phyloP scores from a whole-genome alignment of 1,140 invertebrate genomes.

The Dendrolimus punctatus region DNA sequence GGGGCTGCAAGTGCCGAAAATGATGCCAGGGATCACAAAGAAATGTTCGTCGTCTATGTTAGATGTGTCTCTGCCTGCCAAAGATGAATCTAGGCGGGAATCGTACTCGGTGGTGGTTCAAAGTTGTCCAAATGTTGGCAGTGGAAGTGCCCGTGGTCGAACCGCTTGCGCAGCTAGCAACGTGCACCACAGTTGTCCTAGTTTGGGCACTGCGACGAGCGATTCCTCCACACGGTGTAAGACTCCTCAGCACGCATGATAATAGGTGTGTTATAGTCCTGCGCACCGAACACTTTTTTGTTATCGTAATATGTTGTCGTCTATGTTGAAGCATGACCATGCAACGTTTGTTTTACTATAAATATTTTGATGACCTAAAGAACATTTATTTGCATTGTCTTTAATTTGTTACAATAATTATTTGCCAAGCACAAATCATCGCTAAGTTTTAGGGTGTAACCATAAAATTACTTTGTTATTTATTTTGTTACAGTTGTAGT shows the following conservation, averaged over 20 bases:
- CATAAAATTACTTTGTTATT: no score
- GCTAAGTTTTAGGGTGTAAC: no score
- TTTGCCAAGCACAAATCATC: no score
- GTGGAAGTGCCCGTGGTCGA: slow-evolving; percentile 11
- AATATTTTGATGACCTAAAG: slow-evolving; percentile 1
- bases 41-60: slow-evolving; percentile 22
- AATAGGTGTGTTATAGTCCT: slow-evolving; percentile 57
- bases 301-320: slow-evolving; percentile 21
- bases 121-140: slow-evolving; percentile 49
- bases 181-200: slow-evolving; percentile 64
- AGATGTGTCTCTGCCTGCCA: slow-evolving; percentile 15
- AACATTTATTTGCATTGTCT: no score
- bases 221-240: slow-evolving; percentile 33
- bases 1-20: slow-evolving; percentile 16
- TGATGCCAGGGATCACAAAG: slow-evolving; percentile 13
- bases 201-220: slow-evolving; percentile 10
- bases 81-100: slow-evolving; percentile 8
- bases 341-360: slow-evolving; percentile 10
- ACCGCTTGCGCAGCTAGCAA: slow-evolving; percentile 59
- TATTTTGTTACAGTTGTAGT: no score
- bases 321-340: slow-evolving; percentile 17
- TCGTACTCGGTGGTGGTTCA: slow-evolving; percentile 20
- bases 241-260: slow-evolving; percentile 55
- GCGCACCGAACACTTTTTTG: slow-evolving; percentile 14
- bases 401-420: no score